Evolutionary conservation across 1,140 invertebrate species (phyloP).

Genomic region (Anastrepha obliqua): DNA sequence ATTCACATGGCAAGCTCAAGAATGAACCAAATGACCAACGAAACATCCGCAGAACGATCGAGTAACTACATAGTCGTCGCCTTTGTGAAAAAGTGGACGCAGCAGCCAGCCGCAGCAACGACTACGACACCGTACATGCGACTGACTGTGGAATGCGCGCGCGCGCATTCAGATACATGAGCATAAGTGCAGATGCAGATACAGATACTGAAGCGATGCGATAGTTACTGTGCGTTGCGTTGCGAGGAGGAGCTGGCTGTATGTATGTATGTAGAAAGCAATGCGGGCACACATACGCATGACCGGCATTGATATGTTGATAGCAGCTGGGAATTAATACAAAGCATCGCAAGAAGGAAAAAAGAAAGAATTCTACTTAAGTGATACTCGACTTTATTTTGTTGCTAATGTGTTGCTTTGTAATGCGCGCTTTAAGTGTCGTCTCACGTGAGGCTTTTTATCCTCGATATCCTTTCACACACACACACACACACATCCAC

Average conservation of each 20-base stretch:
- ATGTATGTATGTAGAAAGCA: not conserved
- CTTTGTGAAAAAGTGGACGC: not conserved
- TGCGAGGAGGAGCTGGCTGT: not conserved
- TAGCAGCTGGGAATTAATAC: not conserved
- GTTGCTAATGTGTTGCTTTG: slow-evolving; percentile 28
- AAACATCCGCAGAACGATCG: slow-evolving; percentile 5
- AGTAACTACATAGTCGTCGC: not conserved
- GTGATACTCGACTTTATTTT: slow-evolving; percentile 21
- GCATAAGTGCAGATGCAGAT: slow-evolving; percentile 52
- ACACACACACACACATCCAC: not conserved
- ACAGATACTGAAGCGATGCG: slow-evolving; percentile 3
- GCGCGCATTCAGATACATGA: slow-evolving; percentile 5
- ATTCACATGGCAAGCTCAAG: not conserved
- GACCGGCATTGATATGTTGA: not conserved
- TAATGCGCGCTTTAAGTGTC: not conserved
- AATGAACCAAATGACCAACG: not conserved
- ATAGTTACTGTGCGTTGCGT: not conserved
- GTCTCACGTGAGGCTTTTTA: slow-evolving; percentile 40
- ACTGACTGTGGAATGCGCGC: not conserved
- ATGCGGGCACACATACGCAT: not conserved
- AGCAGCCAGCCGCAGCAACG: not conserved
- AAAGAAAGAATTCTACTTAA: not conserved
- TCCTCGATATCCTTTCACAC: slow-evolving; percentile 21
- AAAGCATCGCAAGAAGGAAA: not conserved
- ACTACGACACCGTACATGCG: not conserved